Evolutionary conservation across 2,113 vertebrate species (phyloP).

Genomic region (Anhinga anhinga): DNA sequence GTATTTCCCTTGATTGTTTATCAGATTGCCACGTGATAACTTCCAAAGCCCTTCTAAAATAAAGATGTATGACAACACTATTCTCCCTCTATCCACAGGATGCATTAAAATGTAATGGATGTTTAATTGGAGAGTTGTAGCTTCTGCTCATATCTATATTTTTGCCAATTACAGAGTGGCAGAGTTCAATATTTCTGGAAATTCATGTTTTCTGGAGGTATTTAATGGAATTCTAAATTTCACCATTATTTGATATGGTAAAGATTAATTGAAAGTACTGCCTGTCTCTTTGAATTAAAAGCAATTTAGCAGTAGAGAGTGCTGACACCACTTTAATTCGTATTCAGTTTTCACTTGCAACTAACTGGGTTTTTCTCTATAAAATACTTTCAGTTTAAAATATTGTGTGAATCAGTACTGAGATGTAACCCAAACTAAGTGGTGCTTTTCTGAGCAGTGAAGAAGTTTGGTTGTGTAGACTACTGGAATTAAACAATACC

Average conservation of each 20-base stretch:
- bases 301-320: not conserved
- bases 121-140: not conserved
- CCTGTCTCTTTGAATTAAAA: not conserved
- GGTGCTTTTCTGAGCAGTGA: not conserved
- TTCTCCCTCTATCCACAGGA: not conserved
- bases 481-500: not conserved
- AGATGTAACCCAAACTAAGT: not conserved
- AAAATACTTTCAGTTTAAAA: not conserved
- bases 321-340: not conserved
- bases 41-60: not conserved
- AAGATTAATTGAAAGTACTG: not conserved
- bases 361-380: not conserved
- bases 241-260: not conserved
- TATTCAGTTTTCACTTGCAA: not conserved
- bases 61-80: accelerated
- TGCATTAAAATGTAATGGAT: not conserved
- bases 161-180: not conserved
- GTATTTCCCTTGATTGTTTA: not conserved
- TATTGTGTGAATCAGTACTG: not conserved
- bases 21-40: not conserved
- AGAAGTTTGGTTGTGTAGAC: not conserved
- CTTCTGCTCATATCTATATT: not conserved
- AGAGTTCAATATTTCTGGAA: not conserved
- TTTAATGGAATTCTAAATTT: constrained; percentile 2
- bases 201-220: not conserved